Evolutionary conservation across 2,888 invertebrate species (phyloP).

Genomic region (Sinopyrophorus schimmeli): DNA sequence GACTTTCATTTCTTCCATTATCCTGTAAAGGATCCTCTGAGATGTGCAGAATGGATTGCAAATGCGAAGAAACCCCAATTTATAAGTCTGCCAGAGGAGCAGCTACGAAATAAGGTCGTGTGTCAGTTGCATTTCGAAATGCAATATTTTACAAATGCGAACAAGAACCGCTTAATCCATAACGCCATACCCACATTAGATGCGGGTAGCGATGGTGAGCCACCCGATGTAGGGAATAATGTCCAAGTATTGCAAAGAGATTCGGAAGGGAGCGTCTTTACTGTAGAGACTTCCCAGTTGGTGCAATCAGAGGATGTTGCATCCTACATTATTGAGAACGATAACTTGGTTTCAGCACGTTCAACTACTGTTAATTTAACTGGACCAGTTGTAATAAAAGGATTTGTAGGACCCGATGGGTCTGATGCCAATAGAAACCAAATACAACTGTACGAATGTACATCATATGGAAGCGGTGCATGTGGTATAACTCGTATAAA

Average conservation of each 20-base stretch:
- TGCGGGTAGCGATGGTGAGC: constrained; percentile 39
- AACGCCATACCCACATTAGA: constrained; percentile 61
- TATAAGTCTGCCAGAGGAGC: constrained; percentile 60
- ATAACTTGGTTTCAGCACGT: neutral
- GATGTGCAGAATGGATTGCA: constrained; percentile 63
- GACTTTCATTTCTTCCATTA: constrained; percentile 64
- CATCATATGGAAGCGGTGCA: no score
- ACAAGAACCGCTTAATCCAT: constrained; percentile 61
- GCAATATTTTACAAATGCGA: constrained; percentile 59
- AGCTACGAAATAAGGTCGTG: constrained; percentile 63
- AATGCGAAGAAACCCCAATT: constrained; percentile 61
- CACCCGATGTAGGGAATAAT: constrained; percentile 30
- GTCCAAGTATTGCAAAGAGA: constrained; percentile 42
- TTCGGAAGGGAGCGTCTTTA: constrained; percentile 49
- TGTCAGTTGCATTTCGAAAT: constrained; percentile 64
- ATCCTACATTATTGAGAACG: constrained; percentile 48
- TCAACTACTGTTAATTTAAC: no score
- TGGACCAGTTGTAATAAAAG: no score
- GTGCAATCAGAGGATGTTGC: constrained; percentile 41
- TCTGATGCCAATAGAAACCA: no score
- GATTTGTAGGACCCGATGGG: no score
- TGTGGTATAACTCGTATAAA: no score
- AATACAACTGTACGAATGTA: no score
- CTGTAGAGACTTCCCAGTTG: constrained; percentile 47
- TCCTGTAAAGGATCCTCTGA: constrained; percentile 62